These are phyloP conservation scores for Lycophotia porphyrea DNA, from an alignment of 2,888 invertebrate species.

Conservation along the genomic window DNA sequence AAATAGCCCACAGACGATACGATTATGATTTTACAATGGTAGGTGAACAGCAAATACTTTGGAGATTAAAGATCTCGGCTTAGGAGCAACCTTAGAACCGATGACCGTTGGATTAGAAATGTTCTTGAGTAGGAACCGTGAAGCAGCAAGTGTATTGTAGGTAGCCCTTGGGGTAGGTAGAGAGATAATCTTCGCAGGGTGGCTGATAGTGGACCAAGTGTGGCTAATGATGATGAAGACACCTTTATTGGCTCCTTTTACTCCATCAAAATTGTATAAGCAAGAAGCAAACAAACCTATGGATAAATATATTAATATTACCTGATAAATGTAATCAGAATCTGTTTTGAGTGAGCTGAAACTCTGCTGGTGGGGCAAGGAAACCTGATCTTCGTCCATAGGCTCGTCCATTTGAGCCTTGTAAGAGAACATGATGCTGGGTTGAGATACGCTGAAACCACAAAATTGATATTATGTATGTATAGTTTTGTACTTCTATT, in stretches of 20 bases:
- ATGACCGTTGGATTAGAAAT: background rate
- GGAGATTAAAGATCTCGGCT: background rate
- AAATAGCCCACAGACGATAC: background rate
- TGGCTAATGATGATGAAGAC: background rate
- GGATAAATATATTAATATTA: conserved; percentile 66
- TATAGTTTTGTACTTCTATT: conserved; percentile 1
- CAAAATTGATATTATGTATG: conserved; percentile 2
- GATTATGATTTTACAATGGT: background rate
- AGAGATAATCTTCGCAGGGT: background rate
- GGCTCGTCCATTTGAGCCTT: conserved; percentile 95
- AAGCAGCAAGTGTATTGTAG: background rate
- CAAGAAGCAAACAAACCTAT: background rate
- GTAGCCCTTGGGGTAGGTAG: background rate
- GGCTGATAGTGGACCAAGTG: background rate
- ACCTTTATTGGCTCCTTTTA: too few relatives aligned
- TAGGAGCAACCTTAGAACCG: background rate
- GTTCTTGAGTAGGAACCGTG: background rate
- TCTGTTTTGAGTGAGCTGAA: conserved; percentile 94
- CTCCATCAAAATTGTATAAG: background rate
- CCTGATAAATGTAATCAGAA: conserved; percentile 94
- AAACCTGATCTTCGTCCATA: conserved; percentile 94
- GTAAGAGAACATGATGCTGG: conserved; percentile 94
- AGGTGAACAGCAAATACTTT: background rate
- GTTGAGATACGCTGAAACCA: conserved; percentile 92
- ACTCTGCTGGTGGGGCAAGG: conserved; percentile 93